Conservation (phyloP, 2,113 vertebrate species). For the Prochilodus magdalenae region DNA sequence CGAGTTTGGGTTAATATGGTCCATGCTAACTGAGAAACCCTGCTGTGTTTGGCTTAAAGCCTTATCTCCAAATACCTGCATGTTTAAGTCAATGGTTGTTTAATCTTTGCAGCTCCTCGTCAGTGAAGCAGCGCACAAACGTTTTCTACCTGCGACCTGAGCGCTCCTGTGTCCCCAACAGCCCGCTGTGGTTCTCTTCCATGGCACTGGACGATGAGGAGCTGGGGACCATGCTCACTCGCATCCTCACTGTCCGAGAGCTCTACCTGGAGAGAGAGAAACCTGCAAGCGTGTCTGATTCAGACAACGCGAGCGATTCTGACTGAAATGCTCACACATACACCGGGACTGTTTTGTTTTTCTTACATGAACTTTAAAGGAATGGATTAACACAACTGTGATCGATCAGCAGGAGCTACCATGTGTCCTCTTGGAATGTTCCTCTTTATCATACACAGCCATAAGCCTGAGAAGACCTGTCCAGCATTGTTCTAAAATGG, state of each 20-base stretch:
- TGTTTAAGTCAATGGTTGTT: not conserved
- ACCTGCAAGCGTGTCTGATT: not conserved
- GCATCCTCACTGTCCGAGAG: constrained; percentile 93
- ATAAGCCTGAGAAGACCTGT: not conserved
- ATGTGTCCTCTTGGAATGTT: not conserved
- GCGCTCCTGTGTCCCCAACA: constrained; percentile 94
- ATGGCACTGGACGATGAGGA: constrained; percentile 86
- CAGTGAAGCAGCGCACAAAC: constrained; percentile 93
- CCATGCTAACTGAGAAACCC: too few relatives aligned
- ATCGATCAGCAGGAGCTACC: not conserved
- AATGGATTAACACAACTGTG: not conserved
- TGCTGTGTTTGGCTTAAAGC: too few relatives aligned
- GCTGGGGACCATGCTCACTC: constrained; percentile 93
- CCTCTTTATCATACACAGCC: not conserved
- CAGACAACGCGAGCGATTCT: constrained; percentile 18
- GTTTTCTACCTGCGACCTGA: constrained; percentile 96
- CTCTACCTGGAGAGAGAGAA: constrained; percentile 84
- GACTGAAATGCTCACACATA: constrained; percentile 3
- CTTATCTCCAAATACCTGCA: too few relatives aligned
- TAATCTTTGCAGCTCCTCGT: constrained; percentile 82
- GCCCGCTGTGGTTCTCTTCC: constrained; percentile 96
- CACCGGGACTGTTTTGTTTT: not conserved
- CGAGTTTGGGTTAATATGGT: too few relatives aligned
- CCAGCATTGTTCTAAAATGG: not conserved
- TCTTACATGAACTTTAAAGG: not conserved